Evolutionary conservation across 2,797 vertebrate genomes (phyloP), one percentile per base, ranked within the genome.

Genomic region (Arnoldichthys spilopterus): DNA sequence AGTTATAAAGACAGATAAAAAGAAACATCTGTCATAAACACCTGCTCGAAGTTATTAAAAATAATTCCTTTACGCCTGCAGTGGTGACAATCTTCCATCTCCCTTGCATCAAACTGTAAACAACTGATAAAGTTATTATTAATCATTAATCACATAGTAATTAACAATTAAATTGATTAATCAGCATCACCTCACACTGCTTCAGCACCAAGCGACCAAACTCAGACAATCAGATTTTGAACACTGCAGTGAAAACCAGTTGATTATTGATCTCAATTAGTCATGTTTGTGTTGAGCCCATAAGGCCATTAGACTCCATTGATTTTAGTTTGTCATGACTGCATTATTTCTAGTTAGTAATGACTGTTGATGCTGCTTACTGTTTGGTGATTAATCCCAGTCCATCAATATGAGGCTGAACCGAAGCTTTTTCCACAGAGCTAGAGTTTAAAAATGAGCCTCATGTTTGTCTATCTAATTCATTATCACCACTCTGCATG

Each of bases 261-360:
- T 49, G 66, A 30, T 15, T 49, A 68, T 30, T 68, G 66, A 49
- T 68, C 43, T 28, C 18, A 20, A 68, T 49, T 49, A 49, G 15
- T 49, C 15, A 68, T 16, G 13, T 15, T 24, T 49, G 43, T 68
- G 66, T 49, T 68, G 66, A 68, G 49, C 66, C 66, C 66, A 68
- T 20, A 49, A 9, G 51, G 43, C 4, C 45, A 49, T 68, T 68
- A 47, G 26, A 49, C 43, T 68, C 22, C 11, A 47, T 28, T 68
- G 66, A 68, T 68, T 30, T 16, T 68, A 68, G 66, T 68, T 68
- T 9, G 45, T 68, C 66, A 68, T 8, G 2, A 30, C 15, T 51
- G 66, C 43, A 68, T 68, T 68, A 6, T 20, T 68, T 30, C 43
- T 51, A 47, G 24, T 68, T 68, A 30, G 45, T 49, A 67, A 66